Evolutionary conservation across 2,113 vertebrate genomes (phyloP).

Genomic region (Podarcis cretensis): DNA sequence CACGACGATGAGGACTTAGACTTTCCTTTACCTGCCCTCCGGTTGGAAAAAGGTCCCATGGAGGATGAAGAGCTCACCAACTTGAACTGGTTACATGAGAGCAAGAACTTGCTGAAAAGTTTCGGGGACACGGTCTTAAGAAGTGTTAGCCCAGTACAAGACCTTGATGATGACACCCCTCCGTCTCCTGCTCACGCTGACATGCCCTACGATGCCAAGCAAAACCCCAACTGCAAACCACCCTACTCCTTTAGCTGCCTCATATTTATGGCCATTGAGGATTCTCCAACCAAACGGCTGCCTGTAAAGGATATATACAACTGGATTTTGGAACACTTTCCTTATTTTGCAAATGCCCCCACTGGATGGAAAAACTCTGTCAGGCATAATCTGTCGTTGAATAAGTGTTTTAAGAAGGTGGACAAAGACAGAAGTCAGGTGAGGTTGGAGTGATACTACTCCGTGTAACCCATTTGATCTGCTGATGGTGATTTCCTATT

Average conservation of each 20-base stretch:
- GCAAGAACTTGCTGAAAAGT: slow-evolving; percentile 96
- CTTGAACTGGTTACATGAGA: slow-evolving; percentile 97
- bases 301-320: slow-evolving; percentile 99
- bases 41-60: slow-evolving; percentile 84
- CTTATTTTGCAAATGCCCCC: slow-evolving; percentile 95
- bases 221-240: slow-evolving; percentile 95
- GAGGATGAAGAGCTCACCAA: slow-evolving; percentile 97
- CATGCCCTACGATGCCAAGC: slow-evolving; percentile 88
- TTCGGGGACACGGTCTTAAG: slow-evolving; percentile 94
- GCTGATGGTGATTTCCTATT: neutral
- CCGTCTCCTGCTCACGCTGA: slow-evolving; percentile 91
- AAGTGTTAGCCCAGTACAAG: slow-evolving; percentile 94
- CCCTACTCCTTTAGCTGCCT: slow-evolving; percentile 99
- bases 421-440: slow-evolving; percentile 99
- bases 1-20: slow-evolving; percentile 92
- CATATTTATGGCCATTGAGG: slow-evolving; percentile 99
- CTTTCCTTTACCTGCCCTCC: slow-evolving; percentile 86
- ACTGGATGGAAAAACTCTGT: slow-evolving; percentile 99
- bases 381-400: slow-evolving; percentile 96
- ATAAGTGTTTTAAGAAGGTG: slow-evolving; percentile 99
- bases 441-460: slow-evolving; percentile 60
- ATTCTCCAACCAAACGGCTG: slow-evolving; percentile 94
- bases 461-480: neutral
- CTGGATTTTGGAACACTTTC: slow-evolving; percentile 99
- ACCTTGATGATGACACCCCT: slow-evolving; percentile 86